A percentile compares a stretch with the other conserved stretches of the same genome.
These are phyloP conservation scores for Drosophila sucinea DNA, from an alignment of 1,140 invertebrate genomes.

Conservation along the genomic window DNA sequence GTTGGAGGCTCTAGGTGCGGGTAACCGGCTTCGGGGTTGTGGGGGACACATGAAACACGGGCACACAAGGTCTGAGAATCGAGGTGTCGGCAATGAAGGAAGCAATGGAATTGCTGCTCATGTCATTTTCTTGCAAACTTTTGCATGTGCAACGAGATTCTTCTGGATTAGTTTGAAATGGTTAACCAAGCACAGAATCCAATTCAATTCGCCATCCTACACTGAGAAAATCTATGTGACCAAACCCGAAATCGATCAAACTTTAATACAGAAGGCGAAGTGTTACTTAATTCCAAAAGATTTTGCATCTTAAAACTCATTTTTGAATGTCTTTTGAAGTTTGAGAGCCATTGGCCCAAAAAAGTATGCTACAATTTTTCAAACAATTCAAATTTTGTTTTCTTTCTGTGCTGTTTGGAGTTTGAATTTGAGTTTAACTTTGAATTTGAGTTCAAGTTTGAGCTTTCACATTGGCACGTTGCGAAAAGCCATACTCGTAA, in stretches of 20 bases:
- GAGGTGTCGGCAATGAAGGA: neutral
- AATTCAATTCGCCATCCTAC: conserved; percentile 4
- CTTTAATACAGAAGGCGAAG: no score
- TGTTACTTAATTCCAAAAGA: no score
- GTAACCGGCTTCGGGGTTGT: neutral
- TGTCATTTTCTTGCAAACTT: conserved; percentile 39
- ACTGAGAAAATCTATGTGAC: neutral
- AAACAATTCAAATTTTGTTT: no score
- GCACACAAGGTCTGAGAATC: neutral
- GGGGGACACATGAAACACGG: no score
- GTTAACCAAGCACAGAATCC: conserved; percentile 1
- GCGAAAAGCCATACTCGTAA: neutral
- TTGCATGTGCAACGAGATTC: conserved; percentile 48
- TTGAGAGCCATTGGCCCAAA: neutral
- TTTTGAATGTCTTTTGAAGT: neutral
- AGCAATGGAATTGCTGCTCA: conserved; percentile 15
- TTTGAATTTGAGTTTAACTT: no score
- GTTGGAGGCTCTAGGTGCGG: neutral
- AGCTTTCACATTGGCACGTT: neutral
- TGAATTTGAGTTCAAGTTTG: no score
- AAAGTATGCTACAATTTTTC: conserved; percentile 1
- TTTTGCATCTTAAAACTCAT: no score
- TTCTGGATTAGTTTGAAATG: conserved; percentile 19
- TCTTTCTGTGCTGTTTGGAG: no score
- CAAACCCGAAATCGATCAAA: no score